Base-by-base conservation (phyloP, 37 sponge, comb jelly and placozoan genomes). In the Lycopodina hypogea region DNA sequence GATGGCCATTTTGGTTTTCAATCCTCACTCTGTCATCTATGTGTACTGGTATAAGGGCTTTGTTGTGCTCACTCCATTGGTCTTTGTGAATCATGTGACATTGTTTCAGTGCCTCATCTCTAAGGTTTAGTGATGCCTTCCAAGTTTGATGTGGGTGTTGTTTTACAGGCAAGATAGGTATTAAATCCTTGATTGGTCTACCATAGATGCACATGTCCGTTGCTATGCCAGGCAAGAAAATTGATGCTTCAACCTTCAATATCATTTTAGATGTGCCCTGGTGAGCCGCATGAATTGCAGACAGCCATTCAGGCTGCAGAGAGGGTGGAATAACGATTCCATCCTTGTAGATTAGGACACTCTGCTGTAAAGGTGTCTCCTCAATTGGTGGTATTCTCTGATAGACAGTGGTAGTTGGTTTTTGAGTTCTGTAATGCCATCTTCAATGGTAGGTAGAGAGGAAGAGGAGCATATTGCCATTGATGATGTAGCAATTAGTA, bases 301-400 rank as follows among this genome's bases (percentile, higher is more conserved):
- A 80, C 24, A 68, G 45, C 15, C 69, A 69, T 17, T 37, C 3
- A 3, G 57, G 70, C 69, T 71, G 36, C 2, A 80, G 61, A 22
- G 59, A 80, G 18, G 69, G 80, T 80, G 80, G 65, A 71, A 80
- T 69, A 58, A 80, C 59, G 69, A 69, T 69, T 52, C 80, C 18
- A 69, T 69, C 57, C 41, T 80, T 80, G 71, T 80, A 80, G 19
- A 70, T 80, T 14, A 70, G 57, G 17, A 80, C 71, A 58, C 48
- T 12, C 39, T 80, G 59, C 80, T 80, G 80, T 69, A 80, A 6
- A 80, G 70, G 28, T 80, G 71, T 38, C 56, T 39, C 61, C 80
- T 69, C 45, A 80, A 69, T 36, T 80, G 80, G 59, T 80, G 71
- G 70, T 57, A 80, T 52, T 80, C 80, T 80, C 61, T 69, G 70